Base-by-base conservation (phyloP, 2,113 vertebrate species). In the Plectropomus leopardus region DNA sequence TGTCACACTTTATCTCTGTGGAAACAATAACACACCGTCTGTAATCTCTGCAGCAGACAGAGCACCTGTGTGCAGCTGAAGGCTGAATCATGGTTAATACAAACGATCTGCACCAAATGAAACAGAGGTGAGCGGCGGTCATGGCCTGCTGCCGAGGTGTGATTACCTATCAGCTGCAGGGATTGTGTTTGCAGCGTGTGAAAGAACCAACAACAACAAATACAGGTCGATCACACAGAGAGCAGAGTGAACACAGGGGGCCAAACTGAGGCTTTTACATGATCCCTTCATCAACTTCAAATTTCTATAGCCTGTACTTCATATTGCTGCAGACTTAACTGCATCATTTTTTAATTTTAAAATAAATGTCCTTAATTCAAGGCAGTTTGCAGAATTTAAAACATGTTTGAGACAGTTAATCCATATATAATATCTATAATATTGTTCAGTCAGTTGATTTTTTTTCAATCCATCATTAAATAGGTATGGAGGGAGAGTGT, bases 21-120 rank as follows among this genome's bases (percentile, higher is more conserved):
- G 86, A 88, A 91, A 92, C 90, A 92, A 81, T 24, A 83, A 79
- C 78, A 88, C 34, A 21, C 7, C 2, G 32, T 23, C 50, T 16
- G 16, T 36, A 71, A 80, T 86, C 82, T 76, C 30, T 47, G 50
- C 40, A 51, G 44, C 71, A 64, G 36, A 66, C 47, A 19, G 19
- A 65, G 28, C 80, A 88, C 78, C 78, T 85, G 77, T 40, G 54
- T 17, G 68, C 55, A 55, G 42, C 16, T 51, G 1, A n/a, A 4
- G 2, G 0, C 40, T 51, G n/a, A 60, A 48, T 28, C 9, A 65
- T 3, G 58, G 44, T 17, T 24, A 10, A 69, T 26, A 28, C 16
- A 36, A 54, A 58, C 13, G 19, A 61, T 45, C 30, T 48, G 42
- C 42, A 59, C 19, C 47, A 42, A 51, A 59, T 26, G 14, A 72